A percentile compares a stretch with the other conserved stretches of the same genome.
These are phyloP conservation scores for Poeciliopsis gracilis DNA, from an alignment of 2,797 vertebrate species.

Conservation along the genomic window DNA sequence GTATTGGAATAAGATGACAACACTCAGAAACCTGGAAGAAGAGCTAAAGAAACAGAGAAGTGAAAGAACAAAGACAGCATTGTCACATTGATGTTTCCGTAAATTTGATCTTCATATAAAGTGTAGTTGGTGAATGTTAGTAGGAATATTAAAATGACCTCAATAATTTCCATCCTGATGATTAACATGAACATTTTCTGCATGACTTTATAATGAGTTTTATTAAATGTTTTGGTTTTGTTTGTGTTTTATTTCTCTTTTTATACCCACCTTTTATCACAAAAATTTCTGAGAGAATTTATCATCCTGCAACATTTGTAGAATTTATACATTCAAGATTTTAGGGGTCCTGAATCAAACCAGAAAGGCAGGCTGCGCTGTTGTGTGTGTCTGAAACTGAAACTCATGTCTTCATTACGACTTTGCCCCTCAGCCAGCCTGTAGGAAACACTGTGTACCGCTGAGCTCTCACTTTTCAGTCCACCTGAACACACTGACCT, in stretches of 20 bases:
- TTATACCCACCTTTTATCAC: too few species aligned
- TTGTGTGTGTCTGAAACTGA: constrained; percentile 4
- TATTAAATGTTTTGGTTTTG: too few species aligned
- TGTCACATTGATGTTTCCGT: constrained; percentile 13
- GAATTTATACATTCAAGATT: constrained; percentile 12
- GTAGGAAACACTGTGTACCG: constrained; percentile 6
- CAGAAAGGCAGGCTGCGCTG: not conserved
- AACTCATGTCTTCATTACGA: constrained; percentile 16
- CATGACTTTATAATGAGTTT: too few species aligned
- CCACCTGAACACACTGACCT: constrained; percentile 25
- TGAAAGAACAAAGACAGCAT: not conserved
- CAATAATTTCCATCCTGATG: too few species aligned
- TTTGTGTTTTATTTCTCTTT: too few species aligned
- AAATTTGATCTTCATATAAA: not conserved
- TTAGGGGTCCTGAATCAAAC: not conserved
- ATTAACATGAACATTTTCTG: too few species aligned
- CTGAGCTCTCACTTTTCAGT: constrained; percentile 11
- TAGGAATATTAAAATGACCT: constrained; percentile 1
- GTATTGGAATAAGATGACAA: constrained; percentile 5
- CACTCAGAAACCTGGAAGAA: not conserved
- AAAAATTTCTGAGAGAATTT: too few species aligned
- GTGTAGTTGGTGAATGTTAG: constrained; percentile 26
- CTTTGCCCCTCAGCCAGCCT: constrained; percentile 7
- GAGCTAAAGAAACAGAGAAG: constrained; percentile 7
- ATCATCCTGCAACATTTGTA: not conserved